phyloP scores from a whole-genome alignment of 2,797 vertebrate genomes.

The Siniperca scherzeri region DNA sequence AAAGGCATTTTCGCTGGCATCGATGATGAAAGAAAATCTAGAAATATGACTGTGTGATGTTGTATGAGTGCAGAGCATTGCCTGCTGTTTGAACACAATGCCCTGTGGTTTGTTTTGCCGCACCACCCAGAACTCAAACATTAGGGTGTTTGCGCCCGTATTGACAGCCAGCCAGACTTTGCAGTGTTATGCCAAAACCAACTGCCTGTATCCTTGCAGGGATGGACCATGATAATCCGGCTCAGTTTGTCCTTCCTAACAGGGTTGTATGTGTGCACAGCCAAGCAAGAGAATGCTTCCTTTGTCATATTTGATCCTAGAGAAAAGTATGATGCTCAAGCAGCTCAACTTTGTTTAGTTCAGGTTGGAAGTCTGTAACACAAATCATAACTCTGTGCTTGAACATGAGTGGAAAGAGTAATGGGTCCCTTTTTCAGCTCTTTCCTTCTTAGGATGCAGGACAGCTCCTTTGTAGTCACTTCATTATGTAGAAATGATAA shows the following conservation, averaged over 20 bases:
- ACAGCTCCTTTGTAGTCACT: constrained; percentile 76
- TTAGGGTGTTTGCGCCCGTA: constrained; percentile 66
- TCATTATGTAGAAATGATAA: constrained; percentile 82
- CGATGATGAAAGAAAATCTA: constrained; percentile 50
- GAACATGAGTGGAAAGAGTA: constrained; percentile 53
- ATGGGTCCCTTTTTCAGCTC: constrained; percentile 37
- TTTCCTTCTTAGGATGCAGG: constrained; percentile 72
- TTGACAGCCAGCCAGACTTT: constrained; percentile 66
- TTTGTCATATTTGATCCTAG: constrained; percentile 44
- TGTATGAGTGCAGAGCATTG: constrained; percentile 29
- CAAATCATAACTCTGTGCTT: constrained; percentile 38
- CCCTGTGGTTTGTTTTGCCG: constrained; percentile 72
- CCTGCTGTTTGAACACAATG: constrained; percentile 71
- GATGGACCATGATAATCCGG: constrained; percentile 39
- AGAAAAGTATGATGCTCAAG: constrained; percentile 6
- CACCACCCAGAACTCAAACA: constrained; percentile 77
- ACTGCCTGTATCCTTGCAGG: constrained; percentile 63
- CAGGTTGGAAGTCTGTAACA: constrained; percentile 17
- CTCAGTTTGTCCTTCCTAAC: constrained; percentile 58
- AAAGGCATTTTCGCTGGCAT: constrained; percentile 47
- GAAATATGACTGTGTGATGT: constrained; percentile 47
- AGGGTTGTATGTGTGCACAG: constrained; percentile 9
- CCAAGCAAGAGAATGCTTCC: constrained; percentile 11
- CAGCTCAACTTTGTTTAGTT: constrained; percentile 34
- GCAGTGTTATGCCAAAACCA: constrained; percentile 71